Evolutionary conservation across 1,140 invertebrate species (phyloP).

Genomic region (Drosophila rufa): DNA sequence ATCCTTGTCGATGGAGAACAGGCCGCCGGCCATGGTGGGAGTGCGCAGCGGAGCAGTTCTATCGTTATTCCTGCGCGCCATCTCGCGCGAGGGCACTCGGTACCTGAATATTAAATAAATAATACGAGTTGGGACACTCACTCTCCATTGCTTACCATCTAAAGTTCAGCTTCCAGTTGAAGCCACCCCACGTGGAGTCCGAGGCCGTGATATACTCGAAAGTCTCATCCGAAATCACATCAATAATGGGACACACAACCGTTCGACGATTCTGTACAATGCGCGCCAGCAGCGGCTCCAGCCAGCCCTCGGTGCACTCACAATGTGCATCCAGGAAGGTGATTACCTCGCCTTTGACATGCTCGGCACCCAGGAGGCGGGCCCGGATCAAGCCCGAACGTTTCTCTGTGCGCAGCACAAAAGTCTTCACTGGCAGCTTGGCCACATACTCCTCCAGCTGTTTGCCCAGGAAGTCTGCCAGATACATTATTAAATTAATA

Average conservation of each 20-base stretch:
- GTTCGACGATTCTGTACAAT: slow-evolving; percentile 96
- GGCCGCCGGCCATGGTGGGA: slow-evolving; percentile 99
- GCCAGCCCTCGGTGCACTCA: slow-evolving; percentile 97
- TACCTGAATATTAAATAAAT: slow-evolving; percentile 89
- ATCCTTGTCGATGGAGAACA: slow-evolving; percentile 98
- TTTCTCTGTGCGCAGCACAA: slow-evolving; percentile 93
- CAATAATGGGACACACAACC: slow-evolving; percentile 98
- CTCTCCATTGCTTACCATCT: slow-evolving; percentile 90
- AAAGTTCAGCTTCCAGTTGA: slow-evolving; percentile 99
- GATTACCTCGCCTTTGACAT: slow-evolving; percentile 96
- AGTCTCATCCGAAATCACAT: slow-evolving; percentile 98
- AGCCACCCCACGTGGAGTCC: slow-evolving; percentile 98
- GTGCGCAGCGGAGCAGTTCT: slow-evolving; percentile 95
- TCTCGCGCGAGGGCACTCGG: slow-evolving; percentile 97
- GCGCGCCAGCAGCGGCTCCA: slow-evolving; percentile 95
- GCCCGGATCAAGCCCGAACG: slow-evolving; percentile 97
- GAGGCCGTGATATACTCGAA: slow-evolving; percentile 98
- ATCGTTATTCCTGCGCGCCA: slow-evolving; percentile 95
- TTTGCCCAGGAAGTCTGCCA: slow-evolving; percentile 92
- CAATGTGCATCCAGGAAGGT: slow-evolving; percentile 99
- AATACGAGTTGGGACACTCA: neutral
- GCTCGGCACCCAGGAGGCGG: slow-evolving; percentile 94
- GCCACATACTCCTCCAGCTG: slow-evolving; percentile 96
- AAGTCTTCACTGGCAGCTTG: slow-evolving; percentile 92
- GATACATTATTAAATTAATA: no score